phyloP scores from a whole-genome alignment of 2,797 vertebrate species.

The Coilia nasus region DNA sequence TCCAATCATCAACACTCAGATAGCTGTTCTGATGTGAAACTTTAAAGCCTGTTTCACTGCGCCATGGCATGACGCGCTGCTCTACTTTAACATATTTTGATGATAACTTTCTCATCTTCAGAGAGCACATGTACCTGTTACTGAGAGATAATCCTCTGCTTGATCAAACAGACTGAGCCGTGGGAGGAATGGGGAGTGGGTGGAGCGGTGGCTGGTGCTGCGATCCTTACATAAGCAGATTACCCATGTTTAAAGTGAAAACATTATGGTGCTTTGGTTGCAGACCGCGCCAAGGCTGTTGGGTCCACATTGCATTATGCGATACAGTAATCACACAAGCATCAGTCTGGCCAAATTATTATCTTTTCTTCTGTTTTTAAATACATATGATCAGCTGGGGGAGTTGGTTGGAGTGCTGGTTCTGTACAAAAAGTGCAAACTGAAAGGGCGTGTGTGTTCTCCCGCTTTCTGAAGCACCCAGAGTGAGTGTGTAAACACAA shows the following conservation, averaged over 20 bases:
- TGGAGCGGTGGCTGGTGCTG: not conserved
- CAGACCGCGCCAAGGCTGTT: not conserved
- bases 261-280: slow-evolving; percentile 1
- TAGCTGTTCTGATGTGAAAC: slow-evolving; percentile 4
- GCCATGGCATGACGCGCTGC: not conserved
- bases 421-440: not conserved
- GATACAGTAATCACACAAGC: not conserved
- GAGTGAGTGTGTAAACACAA: not conserved
- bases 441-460: not conserved
- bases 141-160: slow-evolving; percentile 13
- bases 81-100: slow-evolving; percentile 11
- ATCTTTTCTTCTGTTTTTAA: not conserved
- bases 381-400: not conserved
- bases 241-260: slow-evolving; percentile 20
- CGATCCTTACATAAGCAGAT: slow-evolving; percentile 17
- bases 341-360: not conserved
- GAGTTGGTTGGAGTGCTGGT: not conserved
- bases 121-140: slow-evolving; percentile 12
- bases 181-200: not conserved
- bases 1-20: not conserved
- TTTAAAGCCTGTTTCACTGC: not conserved
- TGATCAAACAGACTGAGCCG: not conserved
- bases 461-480: not conserved
- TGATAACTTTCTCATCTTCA: slow-evolving; percentile 18
- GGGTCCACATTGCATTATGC: not conserved